Evolutionary conservation across 2,888 invertebrate genomes (phyloP), one percentile per base, ranked within the genome.

Genomic region (Chesias legatella): DNA sequence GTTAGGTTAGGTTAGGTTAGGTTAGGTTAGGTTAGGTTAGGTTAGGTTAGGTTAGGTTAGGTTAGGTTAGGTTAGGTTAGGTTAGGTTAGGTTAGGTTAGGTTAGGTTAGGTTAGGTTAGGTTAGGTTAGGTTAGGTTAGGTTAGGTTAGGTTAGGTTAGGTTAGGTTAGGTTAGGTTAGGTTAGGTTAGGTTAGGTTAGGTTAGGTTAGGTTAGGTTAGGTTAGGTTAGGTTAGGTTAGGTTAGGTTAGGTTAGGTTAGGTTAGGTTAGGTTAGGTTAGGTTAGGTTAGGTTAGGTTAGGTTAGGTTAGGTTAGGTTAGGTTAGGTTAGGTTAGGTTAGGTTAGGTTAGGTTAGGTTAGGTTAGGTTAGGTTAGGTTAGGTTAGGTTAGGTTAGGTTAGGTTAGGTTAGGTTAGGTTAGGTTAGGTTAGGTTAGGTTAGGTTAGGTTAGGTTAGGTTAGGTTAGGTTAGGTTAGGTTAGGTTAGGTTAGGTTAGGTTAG

Each of bases 141-240:
- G 49, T 55, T 55, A 49, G 52, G 48, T 55, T 51, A 43, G 52
- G 51, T 51, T 53, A 47, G 51, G 54, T 49, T 53, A 51, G 53
- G 52, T 47, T 52, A 51, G 53, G 56, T 51, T 52, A 52, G 50
- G 55, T 48, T 52, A 55, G 51, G 51, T 50, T 50, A 48, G 50
- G 38, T 33, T 33, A 39, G 39, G 52, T 50, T 52, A 51, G 53
- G 51, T 45, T 48, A 45, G 49, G 53, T 51, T 51, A 48, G 51
- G 53, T 48, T 53, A 48, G 51, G 50, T 50, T 50, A 50, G 50
- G 53, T 50, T 50, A 51, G 54, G 54, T 51, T 51, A 53, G 51
- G 53, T 51, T 51, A 53, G 51, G 51, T 48, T 51, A 53, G 53
- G 53, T 51, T 48, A 44, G 46, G 43, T 47, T 42, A 46, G 43